Percentiles rank a stretch among this genome's conserved stretches.
Conservation (phyloP, 2,113 vertebrate genomes). For the Aegotheles bennettii region DNA sequence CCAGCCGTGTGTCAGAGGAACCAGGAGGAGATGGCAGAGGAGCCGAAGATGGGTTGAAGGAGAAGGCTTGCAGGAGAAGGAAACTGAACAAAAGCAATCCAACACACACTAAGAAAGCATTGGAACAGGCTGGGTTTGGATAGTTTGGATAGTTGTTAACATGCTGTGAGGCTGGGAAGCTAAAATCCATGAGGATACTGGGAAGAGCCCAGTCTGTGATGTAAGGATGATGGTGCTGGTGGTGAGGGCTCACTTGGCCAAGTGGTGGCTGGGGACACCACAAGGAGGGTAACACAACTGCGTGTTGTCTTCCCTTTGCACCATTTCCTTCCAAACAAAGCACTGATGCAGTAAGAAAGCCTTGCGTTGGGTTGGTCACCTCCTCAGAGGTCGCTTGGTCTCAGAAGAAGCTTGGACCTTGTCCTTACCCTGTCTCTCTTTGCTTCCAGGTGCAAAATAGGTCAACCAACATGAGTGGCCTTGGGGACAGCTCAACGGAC, state of each 20-base stretch:
- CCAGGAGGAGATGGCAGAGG: not conserved
- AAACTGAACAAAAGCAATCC: not conserved
- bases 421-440: not conserved
- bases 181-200: not conserved
- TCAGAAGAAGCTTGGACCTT: not conserved
- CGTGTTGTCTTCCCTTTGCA: rapidly evolving
- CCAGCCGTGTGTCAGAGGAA: not conserved
- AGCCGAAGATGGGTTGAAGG: not conserved
- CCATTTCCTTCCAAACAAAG: not conserved
- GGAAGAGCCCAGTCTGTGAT: not conserved
- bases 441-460: constrained; percentile 80
- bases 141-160: not conserved
- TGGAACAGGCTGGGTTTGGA: not conserved
- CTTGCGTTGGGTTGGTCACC: not conserved
- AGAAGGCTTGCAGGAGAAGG: not conserved
- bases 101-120: not conserved
- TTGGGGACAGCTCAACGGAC: constrained; percentile 89
- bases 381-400: not conserved
- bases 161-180: not conserved
- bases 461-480: constrained; percentile 92
- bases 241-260: not conserved
- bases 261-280: not conserved
- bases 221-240: not conserved
- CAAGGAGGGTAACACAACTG: rapidly evolving
- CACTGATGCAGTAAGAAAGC: not conserved